phyloP scores from a whole-genome alignment of 2,797 vertebrate species.

The Champsocephalus gunnari region DNA sequence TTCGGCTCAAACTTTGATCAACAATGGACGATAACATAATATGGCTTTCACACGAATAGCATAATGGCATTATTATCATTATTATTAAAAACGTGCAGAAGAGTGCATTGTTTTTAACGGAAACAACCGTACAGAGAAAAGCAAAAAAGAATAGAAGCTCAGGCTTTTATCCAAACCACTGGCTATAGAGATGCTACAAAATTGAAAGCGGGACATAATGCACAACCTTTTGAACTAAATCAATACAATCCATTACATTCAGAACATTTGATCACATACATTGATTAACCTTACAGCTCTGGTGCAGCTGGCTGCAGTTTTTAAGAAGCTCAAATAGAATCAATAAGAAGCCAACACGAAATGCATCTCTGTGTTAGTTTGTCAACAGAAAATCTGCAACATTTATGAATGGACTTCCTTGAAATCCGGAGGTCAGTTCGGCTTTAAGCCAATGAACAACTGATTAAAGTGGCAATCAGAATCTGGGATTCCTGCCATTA shows the following conservation, averaged over 20 bases:
- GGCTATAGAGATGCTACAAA: neutral
- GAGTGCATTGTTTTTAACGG: neutral
- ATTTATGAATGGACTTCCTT: constrained; percentile 30
- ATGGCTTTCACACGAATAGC: constrained; percentile 1
- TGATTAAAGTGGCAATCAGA: constrained; percentile 52
- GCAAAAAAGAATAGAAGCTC: neutral
- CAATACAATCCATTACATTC: neutral
- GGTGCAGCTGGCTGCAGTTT: neutral
- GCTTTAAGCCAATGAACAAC: constrained; percentile 18
- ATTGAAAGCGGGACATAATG: constrained; percentile 1
- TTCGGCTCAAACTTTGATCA: constrained; percentile 34
- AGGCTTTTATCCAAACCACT: neutral
- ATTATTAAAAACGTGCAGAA: neutral
- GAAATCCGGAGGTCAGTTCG: constrained; percentile 32
- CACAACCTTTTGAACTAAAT: constrained; percentile 16
- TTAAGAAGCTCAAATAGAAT: constrained; percentile 17
- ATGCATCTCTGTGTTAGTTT: neutral
- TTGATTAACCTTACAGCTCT: neutral
- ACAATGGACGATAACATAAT: constrained; percentile 15
- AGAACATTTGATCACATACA: constrained; percentile 13
- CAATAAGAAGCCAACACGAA: neutral
- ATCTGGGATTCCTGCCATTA: constrained; percentile 58
- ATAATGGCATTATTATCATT: neutral
- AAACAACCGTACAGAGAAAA: neutral
- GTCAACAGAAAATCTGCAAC: constrained; percentile 18